Conservation (phyloP, 1,140 invertebrate species). For the Trichoplusia ni region DNA sequence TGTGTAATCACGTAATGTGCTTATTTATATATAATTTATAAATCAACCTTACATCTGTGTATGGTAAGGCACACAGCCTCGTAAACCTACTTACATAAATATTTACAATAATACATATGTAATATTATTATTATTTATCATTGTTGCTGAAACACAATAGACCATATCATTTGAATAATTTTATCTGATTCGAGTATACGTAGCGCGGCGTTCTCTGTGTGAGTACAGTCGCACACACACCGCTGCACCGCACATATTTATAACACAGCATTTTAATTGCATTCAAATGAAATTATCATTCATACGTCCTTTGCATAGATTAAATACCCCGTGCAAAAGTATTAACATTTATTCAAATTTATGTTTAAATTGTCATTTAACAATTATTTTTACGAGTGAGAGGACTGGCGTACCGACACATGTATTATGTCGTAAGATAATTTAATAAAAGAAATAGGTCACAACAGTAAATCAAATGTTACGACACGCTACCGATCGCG, state of each 20-base stretch:
- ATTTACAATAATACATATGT: conserved; percentile 71
- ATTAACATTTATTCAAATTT: background rate
- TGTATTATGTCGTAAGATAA: conserved; percentile 24
- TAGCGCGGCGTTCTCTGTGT: conserved; percentile 45
- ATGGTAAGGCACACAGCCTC: background rate
- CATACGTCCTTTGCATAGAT: no score
- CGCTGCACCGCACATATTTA: background rate
- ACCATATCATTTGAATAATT: conserved; percentile 80
- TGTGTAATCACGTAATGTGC: background rate
- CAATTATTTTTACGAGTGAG: conserved; percentile 18
- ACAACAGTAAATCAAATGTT: conserved; percentile 25
- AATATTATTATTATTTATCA: conserved; percentile 79
- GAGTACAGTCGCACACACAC: conserved; percentile 45
- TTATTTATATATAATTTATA: background rate
- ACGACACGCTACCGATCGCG: background rate
- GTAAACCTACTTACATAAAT: conserved; percentile 72
- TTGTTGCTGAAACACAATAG: conserved; percentile 78
- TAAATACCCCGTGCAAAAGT: no score
- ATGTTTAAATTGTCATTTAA: background rate
- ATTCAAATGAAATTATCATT: background rate
- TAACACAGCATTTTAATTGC: background rate
- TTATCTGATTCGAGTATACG: conserved; percentile 75
- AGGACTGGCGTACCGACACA: conserved; percentile 6
- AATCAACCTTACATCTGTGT: conserved; percentile 4
- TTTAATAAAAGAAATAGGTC: conserved; percentile 29